Base-by-base conservation (phyloP, 2,888 invertebrate species). In the Callyntrura sp. region DNA sequence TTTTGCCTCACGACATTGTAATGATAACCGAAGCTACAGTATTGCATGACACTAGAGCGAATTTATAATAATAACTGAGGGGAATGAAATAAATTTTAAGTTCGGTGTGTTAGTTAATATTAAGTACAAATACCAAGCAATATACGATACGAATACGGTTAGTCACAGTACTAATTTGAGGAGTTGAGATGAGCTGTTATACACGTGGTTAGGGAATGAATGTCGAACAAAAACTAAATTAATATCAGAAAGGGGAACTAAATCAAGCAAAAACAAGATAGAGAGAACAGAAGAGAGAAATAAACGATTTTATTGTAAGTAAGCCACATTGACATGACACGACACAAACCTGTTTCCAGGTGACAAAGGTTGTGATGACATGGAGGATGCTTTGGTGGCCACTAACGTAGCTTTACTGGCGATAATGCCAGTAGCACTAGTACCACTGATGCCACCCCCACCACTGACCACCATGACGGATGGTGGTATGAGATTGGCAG, bases 301-400 rank as follows among this genome's bases (percentile, higher is more conserved):
- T n/a, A n/a, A n/a, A n/a, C 14, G n/a, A 55, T 12, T 25, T 55
- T 51, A 23, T 57, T n/a, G n/a, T n/a, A n/a, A n/a, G n/a, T 57
- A 57, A 57, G 57, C 57, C n/a, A 90, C 86, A 86, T 76, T 78
- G 76, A 78, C 76, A 82, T 90, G 83, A 83, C 88, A 90, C 90
- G 82, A 90, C 90, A 91, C 91, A 91, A 91, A 91, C 91, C 91
- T 91, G 91, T 91, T 91, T 81, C 91, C 91, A 91, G 91, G 91
- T 82, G 91, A 91, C 70, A 91, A 62, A 90, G 87, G 90, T 87
- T 86, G 84, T 76, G 88, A 76, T 60, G 90, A 81, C 45, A 85
- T 85, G 82, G 85, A 85, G 55, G 85, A 51, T 73, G 82, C 25
- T 85, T 81, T 85, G n/a, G n/a, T n/a, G 57, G 90, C 85, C 82